A percentile compares a stretch with the other conserved stretches of the same genome.
Conservation (phyloP, 2,113 vertebrate genomes). For the Plestiodon gilberti region DNA sequence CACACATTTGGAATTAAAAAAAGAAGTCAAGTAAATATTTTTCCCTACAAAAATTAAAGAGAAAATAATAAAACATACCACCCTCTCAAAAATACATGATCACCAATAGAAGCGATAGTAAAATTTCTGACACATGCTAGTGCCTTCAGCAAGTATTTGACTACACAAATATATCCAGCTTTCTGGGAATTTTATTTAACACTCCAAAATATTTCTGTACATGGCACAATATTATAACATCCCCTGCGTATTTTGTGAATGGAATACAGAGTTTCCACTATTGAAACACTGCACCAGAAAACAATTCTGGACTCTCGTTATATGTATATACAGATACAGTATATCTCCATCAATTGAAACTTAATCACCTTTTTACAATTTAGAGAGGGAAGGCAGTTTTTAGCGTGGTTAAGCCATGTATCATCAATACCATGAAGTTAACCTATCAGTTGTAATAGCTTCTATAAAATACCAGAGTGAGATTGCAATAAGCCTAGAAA, state of each 20-base stretch:
- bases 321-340: conserved; percentile 59
- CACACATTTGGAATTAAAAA: conserved; percentile 6
- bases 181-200: conserved; percentile 10
- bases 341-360: conserved; percentile 71
- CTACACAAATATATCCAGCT: neutral
- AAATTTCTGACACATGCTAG: neutral
- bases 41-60: neutral
- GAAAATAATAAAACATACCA: neutral
- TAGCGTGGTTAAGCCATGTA: conserved; percentile 79
- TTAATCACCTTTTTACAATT: conserved; percentile 80
- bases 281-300: conserved; percentile 53
- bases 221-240: neutral
- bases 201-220: neutral
- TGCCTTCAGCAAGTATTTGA: neutral
- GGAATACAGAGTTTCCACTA: conserved; percentile 50
- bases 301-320: conserved; percentile 63
- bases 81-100: neutral
- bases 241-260: conserved; percentile 2
- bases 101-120: neutral
- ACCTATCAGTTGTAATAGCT: conserved; percentile 88
- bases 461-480: conserved; percentile 86
- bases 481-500: conserved; percentile 86
- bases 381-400: conserved; percentile 67
- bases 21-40: neutral
- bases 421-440: conserved; percentile 84